Conservation (phyloP, 2,113 vertebrate genomes). For the Calidris pygmaea region DNA sequence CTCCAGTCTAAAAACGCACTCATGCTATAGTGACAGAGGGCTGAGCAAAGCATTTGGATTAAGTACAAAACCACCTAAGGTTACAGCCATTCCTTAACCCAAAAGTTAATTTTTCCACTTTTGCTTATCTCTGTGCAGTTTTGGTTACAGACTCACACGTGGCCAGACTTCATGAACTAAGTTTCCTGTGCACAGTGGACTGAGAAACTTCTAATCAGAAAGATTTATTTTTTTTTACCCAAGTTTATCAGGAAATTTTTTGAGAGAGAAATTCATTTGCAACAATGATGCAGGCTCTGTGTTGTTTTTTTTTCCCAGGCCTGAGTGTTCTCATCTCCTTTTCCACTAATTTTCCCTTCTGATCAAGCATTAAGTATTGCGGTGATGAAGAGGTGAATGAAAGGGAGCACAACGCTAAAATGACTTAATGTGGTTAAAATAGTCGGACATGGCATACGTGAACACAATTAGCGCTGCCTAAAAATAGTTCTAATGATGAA, state of each 20-base stretch:
- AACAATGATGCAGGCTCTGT: background rate
- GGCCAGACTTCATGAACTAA: background rate
- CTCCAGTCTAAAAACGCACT: background rate
- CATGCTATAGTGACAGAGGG: background rate
- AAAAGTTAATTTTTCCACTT: background rate
- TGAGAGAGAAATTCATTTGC: background rate
- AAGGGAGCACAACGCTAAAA: background rate
- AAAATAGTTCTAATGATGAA: background rate
- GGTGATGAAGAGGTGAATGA: background rate
- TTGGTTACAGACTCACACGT: fast-evolving
- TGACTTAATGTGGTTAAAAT: background rate
- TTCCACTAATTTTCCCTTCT: background rate
- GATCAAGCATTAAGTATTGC: background rate
- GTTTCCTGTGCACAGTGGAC: background rate
- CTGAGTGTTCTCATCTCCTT: background rate
- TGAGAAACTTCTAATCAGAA: background rate
- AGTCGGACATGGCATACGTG: background rate
- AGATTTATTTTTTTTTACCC: too few relatives aligned
- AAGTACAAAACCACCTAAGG: background rate
- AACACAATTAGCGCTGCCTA: background rate
- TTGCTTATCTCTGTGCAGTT: background rate
- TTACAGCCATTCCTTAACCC: background rate
- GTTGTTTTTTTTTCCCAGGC: background rate
- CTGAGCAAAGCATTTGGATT: background rate
- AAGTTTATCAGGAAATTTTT: background rate